Conservation (phyloP, 92 coral and sea anemone species). For the Zoanthus sansibaricus region DNA sequence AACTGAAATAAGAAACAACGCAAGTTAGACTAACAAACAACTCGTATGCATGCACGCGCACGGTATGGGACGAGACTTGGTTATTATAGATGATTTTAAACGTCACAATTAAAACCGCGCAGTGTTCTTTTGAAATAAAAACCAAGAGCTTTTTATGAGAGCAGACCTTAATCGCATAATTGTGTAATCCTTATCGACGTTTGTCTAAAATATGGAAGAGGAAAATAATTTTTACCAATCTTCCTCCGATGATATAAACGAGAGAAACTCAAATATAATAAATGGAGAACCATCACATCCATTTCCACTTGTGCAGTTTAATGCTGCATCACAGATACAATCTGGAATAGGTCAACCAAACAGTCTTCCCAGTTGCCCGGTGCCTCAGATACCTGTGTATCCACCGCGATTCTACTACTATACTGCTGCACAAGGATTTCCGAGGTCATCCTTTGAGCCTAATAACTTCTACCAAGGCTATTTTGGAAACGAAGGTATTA, state of each 20-base stretch:
- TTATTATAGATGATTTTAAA: constrained; percentile 8
- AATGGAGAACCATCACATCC: constrained; percentile 24
- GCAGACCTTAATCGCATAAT: background rate
- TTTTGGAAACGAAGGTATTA: constrained; percentile 46
- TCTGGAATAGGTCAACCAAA: constrained; percentile 13
- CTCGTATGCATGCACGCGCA: constrained; percentile 9
- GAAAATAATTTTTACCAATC: constrained; percentile 30
- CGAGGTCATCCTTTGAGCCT: constrained; percentile 40
- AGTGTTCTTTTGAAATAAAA: background rate
- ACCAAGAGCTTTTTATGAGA: background rate
- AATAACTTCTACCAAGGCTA: constrained; percentile 30
- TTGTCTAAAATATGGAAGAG: constrained; percentile 23
- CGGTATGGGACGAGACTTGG: background rate
- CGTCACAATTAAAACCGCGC: constrained; percentile 16
- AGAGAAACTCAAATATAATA: constrained; percentile 6
- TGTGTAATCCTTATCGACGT: background rate
- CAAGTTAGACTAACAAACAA: background rate
- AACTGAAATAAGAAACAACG: background rate
- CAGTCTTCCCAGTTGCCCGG: constrained; percentile 27
- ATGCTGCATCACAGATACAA: constrained; percentile 30
- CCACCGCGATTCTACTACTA: constrained; percentile 48
- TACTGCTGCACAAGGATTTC: constrained; percentile 49
- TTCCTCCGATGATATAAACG: constrained; percentile 25
- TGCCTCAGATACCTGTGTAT: constrained; percentile 47
- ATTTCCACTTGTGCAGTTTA: constrained; percentile 22